Evolutionary conservation across 2,797 vertebrate species (phyloP), one percentile per base, ranked within the genome.

Genomic region (Sebastes kiyomatsui): DNA sequence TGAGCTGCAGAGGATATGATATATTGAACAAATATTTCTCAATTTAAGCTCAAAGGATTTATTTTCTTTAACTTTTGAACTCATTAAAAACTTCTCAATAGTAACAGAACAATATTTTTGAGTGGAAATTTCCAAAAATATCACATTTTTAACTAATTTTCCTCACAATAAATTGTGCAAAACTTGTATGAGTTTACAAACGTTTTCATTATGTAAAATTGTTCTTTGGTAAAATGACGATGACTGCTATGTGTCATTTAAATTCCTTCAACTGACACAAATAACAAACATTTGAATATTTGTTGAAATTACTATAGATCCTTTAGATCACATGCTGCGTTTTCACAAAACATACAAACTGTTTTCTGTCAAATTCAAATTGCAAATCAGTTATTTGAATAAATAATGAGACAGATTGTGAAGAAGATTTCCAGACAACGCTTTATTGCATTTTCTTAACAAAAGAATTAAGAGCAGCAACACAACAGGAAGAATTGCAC

Each of bases 391-490:
- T 28, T 2, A 14, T 33, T 52, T 54, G 7, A 20, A 62, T 56
- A 59, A 32, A 71, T 42, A 7, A 25, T 20, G 59, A 71, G 25
- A 46, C 68, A 65, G 20, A 52, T 5, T 32, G 11, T 2, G 7
- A 18, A 35, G 8, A 33, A 9, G n/a, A 4, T 30, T 16, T 52
- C 4, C 0, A 52, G 0, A 1, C 7, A 5, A 1, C 0, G 1
- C 0, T 76, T 76, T 68, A 49, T 68, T 60, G 2, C 20, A 6
- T 28, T 60, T 4, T 28, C 4, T 27, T 7, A 4, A 7, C 11
- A 20, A 18, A 33, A 28, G 14, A 22, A 0, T 33, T 0, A 0
- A 49, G 0, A 58, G 32, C 27, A 58, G 33, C 33, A 18, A 25
- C 22, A 70, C 6, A n/a, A 4, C 5, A 52, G 6, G 1, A 23